phyloP scores from a whole-genome alignment of 2,888 invertebrate species.

The Oligia latruncula region DNA sequence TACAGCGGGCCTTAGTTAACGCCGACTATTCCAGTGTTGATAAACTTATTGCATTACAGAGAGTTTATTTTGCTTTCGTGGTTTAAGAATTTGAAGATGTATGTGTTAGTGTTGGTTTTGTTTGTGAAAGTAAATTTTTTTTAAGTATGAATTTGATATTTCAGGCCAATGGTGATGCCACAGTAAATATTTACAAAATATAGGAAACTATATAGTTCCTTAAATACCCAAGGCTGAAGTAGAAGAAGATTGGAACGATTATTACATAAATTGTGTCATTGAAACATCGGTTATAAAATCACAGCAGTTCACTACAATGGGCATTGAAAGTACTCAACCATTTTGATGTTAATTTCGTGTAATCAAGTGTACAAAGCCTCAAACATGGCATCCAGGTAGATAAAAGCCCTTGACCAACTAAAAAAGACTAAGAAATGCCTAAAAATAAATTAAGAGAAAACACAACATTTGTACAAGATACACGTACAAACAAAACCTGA shows the following conservation, averaged over 20 bases:
- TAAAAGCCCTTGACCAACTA: not conserved
- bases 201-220: not conserved
- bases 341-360: not conserved
- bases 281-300: not conserved
- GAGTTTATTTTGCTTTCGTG: constrained; percentile 12
- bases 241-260: not conserved
- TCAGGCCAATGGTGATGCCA: not conserved
- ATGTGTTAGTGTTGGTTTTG: not conserved
- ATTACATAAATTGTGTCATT: not conserved
- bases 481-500: constrained; percentile 28
- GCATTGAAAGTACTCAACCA: not conserved
- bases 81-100: not conserved
- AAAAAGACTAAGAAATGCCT: not conserved
- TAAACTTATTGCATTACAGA: constrained; percentile 52
- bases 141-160: not conserved
- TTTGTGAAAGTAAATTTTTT: not conserved
- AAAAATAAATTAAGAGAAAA: not conserved
- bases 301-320: not conserved
- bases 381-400: not conserved
- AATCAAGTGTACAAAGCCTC: not conserved
- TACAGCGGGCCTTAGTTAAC: constrained; percentile 62
- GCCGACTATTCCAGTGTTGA: constrained; percentile 56
- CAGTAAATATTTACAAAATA: not conserved
- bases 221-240: not conserved
- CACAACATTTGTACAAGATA: constrained; percentile 27